Base-by-base conservation (phyloP, 2,797 vertebrate genomes). In the Dicrostonyx torquatus region DNA sequence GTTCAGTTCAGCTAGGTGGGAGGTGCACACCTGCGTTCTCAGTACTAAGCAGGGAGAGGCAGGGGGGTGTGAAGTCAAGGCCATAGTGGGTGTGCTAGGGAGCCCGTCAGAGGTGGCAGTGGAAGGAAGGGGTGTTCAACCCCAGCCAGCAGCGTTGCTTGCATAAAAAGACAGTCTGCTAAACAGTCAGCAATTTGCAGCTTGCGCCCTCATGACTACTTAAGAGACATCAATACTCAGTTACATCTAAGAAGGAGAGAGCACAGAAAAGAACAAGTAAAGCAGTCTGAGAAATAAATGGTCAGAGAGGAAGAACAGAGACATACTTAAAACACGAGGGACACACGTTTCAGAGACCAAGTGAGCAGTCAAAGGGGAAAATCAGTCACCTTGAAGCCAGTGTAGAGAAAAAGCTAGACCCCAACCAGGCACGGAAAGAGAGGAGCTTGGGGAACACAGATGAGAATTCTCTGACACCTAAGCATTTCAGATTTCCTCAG, bases 131-230 rank as follows among this genome's bases (percentile, higher is more conserved):
- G 14, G 6, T 72, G 66, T 13, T 29, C 66, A 17, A 58, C 43
- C 64, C 58, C 43, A 82, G 60, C 55, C 64, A 66, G 18, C 80
- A 53, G 66, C 40, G 82, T 87, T 82, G 45, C 34, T 93, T 66
- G 15, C 68, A 73, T 78, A 88, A 87, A 93, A 86, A 58, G 90
- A 62, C 29, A 53, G 77, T 55, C 84, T 88, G 68, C 34, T 79
- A 64, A 70, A 62, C 68, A 73, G 53, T 58, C 26, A 68, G 88
- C 72, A 84, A 80, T 4, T 2, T 45, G 15, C 43, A 73, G 34
- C 20, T 72, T 40, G 55, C 37, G 4, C 93, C 92, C 53, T 37
- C 55, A 79, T 37, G 31, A 40, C n/a, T 80, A 43, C 64, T 79
- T 80, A 43, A 85, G 12, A 75, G 48, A 58, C 34, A 43, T 37